These are phyloP conservation scores for Crypturellus tataupa DNA, from an alignment of 2,797 vertebrate species.

Conservation along the genomic window DNA sequence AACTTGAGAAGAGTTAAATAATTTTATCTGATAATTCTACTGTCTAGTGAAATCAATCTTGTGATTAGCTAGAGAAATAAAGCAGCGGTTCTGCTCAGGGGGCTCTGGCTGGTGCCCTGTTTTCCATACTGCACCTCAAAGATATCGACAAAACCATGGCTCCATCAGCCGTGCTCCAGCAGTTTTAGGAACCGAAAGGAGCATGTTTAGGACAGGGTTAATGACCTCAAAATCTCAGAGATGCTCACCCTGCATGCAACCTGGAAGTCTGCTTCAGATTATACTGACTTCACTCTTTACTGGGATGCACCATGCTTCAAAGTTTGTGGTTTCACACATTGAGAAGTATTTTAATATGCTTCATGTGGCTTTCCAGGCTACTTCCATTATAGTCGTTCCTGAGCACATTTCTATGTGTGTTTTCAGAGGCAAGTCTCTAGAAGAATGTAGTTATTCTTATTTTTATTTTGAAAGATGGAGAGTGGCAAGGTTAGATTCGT, in stretches of 20 bases:
- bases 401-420: background rate
- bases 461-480: slow-evolving; percentile 1
- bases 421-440: background rate
- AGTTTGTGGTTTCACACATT: background rate
- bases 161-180: background rate
- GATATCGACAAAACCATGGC: no score
- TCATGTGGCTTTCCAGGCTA: background rate
- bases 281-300: background rate
- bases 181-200: background rate
- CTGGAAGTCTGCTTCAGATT: background rate
- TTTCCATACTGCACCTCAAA: background rate
- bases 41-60: background rate
- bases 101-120: background rate
- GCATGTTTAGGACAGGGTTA: background rate
- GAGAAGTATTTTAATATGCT: background rate
- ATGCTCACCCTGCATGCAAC: background rate
- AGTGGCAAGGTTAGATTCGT: background rate
- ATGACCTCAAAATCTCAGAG: background rate
- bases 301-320: background rate
- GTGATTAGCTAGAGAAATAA: background rate
- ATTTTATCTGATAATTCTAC: background rate
- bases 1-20: background rate
- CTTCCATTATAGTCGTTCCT: background rate
- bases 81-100: background rate
- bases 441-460: background rate